A percentile compares a stretch with the other conserved stretches of the same genome.
Conservation (phyloP, 2,113 vertebrate genomes). For the Coracopsis vasa region DNA sequence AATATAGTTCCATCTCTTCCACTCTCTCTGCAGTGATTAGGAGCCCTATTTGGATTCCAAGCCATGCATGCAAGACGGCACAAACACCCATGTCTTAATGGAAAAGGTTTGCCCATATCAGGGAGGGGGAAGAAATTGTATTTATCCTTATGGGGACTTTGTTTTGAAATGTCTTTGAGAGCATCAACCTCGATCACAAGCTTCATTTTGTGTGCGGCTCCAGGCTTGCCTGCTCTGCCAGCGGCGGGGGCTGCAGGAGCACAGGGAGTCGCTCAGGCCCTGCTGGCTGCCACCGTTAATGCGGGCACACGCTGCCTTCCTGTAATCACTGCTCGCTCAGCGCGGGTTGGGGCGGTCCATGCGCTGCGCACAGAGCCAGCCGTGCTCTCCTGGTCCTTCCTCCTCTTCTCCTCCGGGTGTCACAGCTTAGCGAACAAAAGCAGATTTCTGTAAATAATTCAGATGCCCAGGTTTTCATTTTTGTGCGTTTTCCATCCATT, state of each 20-base stretch:
- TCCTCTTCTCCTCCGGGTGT: not conserved
- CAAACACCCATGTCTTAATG: not conserved
- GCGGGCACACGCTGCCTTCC: not conserved
- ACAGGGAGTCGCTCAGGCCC: not conserved
- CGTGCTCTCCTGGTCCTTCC: not conserved
- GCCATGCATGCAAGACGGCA: not conserved
- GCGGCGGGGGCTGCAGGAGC: fast-evolving
- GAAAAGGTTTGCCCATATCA: not conserved
- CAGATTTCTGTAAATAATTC: not conserved
- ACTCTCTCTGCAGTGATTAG: not conserved
- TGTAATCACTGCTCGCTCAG: not conserved
- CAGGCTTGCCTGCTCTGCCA: not conserved
- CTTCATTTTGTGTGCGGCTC: not conserved
- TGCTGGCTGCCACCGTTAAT: slow-evolving; percentile 11
- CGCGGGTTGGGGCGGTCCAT: not conserved
- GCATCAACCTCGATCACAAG: not conserved
- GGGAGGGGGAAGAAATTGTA: not conserved
- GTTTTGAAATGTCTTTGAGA: slow-evolving; percentile 1
- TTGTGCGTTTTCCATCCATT: not conserved
- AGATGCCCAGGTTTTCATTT: not conserved
- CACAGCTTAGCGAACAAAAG: not conserved
- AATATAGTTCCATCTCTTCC: not conserved
- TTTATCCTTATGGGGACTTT: not conserved
- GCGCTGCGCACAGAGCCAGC: not conserved
- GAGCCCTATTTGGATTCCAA: not conserved